phyloP scores from a whole-genome alignment of 2,888 invertebrate species.

The Gari tellinella region DNA sequence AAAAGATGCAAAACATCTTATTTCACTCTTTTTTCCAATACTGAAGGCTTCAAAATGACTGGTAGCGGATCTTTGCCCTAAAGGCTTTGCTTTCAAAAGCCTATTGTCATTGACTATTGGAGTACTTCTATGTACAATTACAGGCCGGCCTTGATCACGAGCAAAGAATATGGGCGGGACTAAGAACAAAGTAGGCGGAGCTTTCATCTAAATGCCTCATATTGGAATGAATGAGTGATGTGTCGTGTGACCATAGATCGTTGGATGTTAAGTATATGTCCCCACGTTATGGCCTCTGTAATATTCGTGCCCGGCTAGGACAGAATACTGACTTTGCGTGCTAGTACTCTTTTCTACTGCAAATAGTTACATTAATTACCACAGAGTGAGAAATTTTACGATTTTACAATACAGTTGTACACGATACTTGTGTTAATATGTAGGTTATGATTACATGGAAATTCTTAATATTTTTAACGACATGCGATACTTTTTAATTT shows the following conservation, averaged over 20 bases:
- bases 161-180: slow-evolving; percentile 16
- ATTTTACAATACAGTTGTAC: slow-evolving; percentile 57
- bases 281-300: slow-evolving; percentile 54
- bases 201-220: slow-evolving; percentile 47
- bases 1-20: no score
- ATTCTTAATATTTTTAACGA: no score
- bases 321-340: slow-evolving; percentile 62
- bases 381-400: slow-evolving; percentile 57
- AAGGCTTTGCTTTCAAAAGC: no score
- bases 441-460: slow-evolving; percentile 29
- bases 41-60: no score
- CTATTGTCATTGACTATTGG: no score
- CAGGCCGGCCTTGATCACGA: no score
- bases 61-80: no score
- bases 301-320: slow-evolving; percentile 50
- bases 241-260: slow-evolving; percentile 59
- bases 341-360: slow-evolving; percentile 53
- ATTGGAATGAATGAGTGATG: slow-evolving; percentile 59
- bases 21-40: no score
- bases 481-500: no score
- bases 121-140: no score
- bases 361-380: slow-evolving; percentile 63
- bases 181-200: slow-evolving; percentile 39
- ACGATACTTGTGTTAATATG: slow-evolving; percentile 48
- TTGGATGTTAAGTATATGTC: slow-evolving; percentile 62